These are phyloP conservation scores for Emberiza fucata DNA, from an alignment of 2,113 vertebrate genomes.

Conservation along the genomic window DNA sequence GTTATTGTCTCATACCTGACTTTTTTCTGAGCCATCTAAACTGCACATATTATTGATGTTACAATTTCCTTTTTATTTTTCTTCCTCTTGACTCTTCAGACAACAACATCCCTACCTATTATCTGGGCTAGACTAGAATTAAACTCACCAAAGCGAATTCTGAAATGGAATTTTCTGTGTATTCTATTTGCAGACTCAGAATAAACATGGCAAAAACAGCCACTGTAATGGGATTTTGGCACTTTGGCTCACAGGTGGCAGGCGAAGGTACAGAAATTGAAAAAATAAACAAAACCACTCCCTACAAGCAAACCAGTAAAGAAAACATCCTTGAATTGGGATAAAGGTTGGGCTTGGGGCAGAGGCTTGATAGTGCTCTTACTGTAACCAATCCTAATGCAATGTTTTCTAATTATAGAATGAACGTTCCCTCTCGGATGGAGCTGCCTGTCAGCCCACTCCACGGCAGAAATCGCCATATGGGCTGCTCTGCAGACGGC, in stretches of 20 bases:
- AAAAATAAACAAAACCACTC: background rate
- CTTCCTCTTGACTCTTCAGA: background rate
- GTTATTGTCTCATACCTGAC: background rate
- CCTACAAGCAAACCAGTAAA: background rate
- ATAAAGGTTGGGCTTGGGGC: background rate
- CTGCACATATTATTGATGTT: background rate
- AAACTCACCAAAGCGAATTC: background rate
- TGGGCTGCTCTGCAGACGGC: constrained; percentile 24
- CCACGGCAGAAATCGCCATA: background rate
- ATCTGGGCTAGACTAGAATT: background rate
- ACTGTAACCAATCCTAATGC: background rate
- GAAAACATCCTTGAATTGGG: background rate
- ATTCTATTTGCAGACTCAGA: background rate
- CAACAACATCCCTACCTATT: background rate
- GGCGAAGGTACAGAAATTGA: background rate
- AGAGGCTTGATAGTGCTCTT: background rate
- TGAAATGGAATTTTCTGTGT: background rate
- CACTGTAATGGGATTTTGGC: background rate
- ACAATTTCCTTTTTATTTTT: background rate
- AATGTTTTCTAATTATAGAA: background rate
- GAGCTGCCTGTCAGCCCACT: constrained; percentile 7
- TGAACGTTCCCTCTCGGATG: background rate
- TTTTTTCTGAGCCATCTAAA: background rate
- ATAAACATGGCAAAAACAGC: background rate
- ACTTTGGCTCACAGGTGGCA: background rate